These are phyloP conservation scores for Drosophila prolongata DNA, from an alignment of 2,888 invertebrate genomes.

Conservation along the genomic window DNA sequence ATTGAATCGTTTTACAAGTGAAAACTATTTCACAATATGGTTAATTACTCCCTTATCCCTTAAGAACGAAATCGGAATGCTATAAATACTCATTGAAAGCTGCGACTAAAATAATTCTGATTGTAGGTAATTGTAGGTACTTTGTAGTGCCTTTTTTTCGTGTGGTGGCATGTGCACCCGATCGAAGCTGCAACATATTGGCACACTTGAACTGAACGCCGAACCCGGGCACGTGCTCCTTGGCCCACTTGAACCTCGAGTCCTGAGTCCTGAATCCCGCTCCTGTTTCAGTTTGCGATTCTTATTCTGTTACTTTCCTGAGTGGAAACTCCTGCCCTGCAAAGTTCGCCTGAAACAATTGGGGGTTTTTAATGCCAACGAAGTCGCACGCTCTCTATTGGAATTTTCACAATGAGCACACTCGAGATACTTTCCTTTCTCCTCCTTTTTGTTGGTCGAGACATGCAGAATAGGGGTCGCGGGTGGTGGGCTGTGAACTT, in stretches of 20 bases:
- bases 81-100: too few species aligned
- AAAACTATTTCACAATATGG: too few species aligned
- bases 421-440: slow-evolving; percentile 53
- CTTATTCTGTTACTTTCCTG: slow-evolving; percentile 10
- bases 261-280: slow-evolving; percentile 19
- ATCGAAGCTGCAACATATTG: slow-evolving; percentile 76
- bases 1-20: too few species aligned
- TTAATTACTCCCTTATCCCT: too few species aligned
- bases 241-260: slow-evolving; percentile 70
- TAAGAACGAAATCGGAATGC: too few species aligned
- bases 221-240: slow-evolving; percentile 67
- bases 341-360: slow-evolving; percentile 55
- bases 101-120: too few species aligned
- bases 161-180: slow-evolving; percentile 48
- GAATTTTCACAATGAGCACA: slow-evolving; percentile 76
- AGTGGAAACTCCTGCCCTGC: slow-evolving; percentile 23
- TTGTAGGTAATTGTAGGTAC: too few species aligned
- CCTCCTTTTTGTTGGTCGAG: slow-evolving; percentile 35
- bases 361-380: slow-evolving; percentile 30
- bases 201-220: slow-evolving; percentile 62
- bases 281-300: slow-evolving; percentile 1
- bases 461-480: slow-evolving; percentile 55
- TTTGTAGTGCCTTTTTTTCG: too few species aligned
- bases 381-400: slow-evolving; percentile 78
- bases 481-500: slow-evolving; percentile 62